Base-by-base conservation (phyloP, 2,797 vertebrate species). In the Chaunax sp. region DNA sequence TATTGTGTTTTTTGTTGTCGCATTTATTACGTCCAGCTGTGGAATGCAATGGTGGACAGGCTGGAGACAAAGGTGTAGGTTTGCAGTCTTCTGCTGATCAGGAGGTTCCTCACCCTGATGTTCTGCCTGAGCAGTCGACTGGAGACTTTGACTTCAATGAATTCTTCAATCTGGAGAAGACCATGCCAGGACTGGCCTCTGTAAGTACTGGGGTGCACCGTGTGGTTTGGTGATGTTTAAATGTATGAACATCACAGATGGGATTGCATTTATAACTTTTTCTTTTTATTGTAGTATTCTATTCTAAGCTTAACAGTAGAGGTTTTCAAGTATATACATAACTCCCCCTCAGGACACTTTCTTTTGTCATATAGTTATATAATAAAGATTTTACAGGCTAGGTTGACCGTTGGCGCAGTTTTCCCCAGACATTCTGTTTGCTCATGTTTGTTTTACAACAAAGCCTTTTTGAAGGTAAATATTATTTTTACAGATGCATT, bases 111-210 rank as follows among this genome's bases (percentile, higher is more conserved):
- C 96, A 93, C 80, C 92, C 96, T 6, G 92, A 94, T 0, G 87
- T 96, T 54, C 87, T 97, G 38, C 95, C 95, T 3, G 97, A 98
- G 72, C 94, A 96, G 49, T 90, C 95, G 10, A 88, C 94, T 7
- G 96, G 97, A 82, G 97, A 98, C 55, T 99, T 99, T 91, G 98
- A 99, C 91, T 98, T 98, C 92, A 99, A 99, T 78, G 98, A 99
- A 70, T 98, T 98, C 89, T 99, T 98, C 92, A 99, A 98, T 90
- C 91, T 99, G 87, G 98, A 99, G 87, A 98, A 98, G 90, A 97
- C 95, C 5, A 96, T 99, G 92, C 98, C 98, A 55, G 96, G 96
- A 59, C 87, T 99, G 92, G 97, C 97, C 76, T 99, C 96, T 88
- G 98, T 99, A 95, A 99, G 98, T 92, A 77, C 57, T 73, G 64